Base-by-base conservation (phyloP, 2,797 vertebrate genomes). In the Sarcoramphus papa region DNA sequence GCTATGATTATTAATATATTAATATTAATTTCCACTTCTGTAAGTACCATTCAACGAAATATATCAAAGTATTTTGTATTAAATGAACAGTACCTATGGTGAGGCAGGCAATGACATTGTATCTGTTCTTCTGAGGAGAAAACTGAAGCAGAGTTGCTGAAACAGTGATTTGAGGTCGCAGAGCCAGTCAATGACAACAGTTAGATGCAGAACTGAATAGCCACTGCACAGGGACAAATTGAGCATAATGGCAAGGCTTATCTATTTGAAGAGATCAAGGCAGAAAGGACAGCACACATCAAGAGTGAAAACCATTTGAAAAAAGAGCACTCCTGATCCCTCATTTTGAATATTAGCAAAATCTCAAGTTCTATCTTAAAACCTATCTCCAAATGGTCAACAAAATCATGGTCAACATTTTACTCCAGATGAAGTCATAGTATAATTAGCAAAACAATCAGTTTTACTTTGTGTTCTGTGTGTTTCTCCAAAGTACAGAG, bases 301-400 rank as follows among this genome's bases (percentile, higher is more conserved):
- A 40, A 47, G 24, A 45, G 2, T 59, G 40, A 73, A 93, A 95
- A 50, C 3, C 4, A 10, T 37, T 68, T 64, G 15, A 24, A 50
- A 22, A 65, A 23, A 12, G 1, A 18, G 0, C 14, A 23, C 4
- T 47, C 9, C 2, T 40, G 4, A 59, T 28, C 3, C 3, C 4
- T 57, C 21, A 16, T 51, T 63, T 57, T 14, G 19, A 54, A 48
- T 63, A 67, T 47, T 48, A 78, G 4, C 9, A 70, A 67, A 81
- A 56, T 47, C 13, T 74, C 16, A 65, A 50, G 7, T 53, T 90
- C 25, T 65, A 1, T 69, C 12, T 83, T 59, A 54, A 95, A 86
- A 41, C 3, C 14, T 47, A 5, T 85, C 57, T 81, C 47, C 23
- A 80, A 50, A 54, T 50, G 0, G 13, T 62, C 48, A 54, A 47